Percentiles rank a stretch among this genome's conserved stretches.
Evolutionary conservation across 2,113 vertebrate species (phyloP).

Genomic region (Phylloscopus whistleri): DNA sequence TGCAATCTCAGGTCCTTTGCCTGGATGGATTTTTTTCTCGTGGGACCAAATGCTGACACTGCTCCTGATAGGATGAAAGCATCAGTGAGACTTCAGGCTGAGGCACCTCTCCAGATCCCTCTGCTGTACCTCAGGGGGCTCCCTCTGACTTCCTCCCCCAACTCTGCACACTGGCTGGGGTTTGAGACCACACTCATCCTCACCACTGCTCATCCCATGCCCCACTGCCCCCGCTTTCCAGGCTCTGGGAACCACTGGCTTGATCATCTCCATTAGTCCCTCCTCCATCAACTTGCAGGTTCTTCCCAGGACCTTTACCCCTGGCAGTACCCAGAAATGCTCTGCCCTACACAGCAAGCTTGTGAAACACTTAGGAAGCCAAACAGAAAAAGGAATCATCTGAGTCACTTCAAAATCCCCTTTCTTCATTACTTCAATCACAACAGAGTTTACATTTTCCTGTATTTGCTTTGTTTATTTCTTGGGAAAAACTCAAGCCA

Average conservation of each 20-base stretch:
- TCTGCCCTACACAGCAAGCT: background rate
- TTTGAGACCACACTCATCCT: background rate
- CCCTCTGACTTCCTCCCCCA: background rate
- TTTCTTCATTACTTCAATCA: background rate
- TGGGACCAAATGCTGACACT: background rate
- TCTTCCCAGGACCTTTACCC: background rate
- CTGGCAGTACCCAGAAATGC: background rate
- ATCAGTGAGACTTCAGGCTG: background rate
- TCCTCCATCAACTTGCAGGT: background rate
- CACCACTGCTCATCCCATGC: background rate
- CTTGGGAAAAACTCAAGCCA: background rate
- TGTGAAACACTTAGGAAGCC: background rate
- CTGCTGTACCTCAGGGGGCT: too few species aligned
- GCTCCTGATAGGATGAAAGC: background rate
- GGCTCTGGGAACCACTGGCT: background rate
- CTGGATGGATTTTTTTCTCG: background rate
- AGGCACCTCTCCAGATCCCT: background rate
- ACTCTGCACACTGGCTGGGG: fast-evolving
- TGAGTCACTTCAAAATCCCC: background rate
- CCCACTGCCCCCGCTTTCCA: background rate
- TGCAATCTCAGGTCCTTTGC: fast-evolving
- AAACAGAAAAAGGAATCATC: background rate
- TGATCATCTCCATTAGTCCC: background rate
- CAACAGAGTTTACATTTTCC: background rate
- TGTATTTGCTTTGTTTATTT: background rate